A percentile compares a stretch with the other conserved stretches of the same genome.
Conservation (phyloP, 2,113 vertebrate species). For the Pagrus major region DNA sequence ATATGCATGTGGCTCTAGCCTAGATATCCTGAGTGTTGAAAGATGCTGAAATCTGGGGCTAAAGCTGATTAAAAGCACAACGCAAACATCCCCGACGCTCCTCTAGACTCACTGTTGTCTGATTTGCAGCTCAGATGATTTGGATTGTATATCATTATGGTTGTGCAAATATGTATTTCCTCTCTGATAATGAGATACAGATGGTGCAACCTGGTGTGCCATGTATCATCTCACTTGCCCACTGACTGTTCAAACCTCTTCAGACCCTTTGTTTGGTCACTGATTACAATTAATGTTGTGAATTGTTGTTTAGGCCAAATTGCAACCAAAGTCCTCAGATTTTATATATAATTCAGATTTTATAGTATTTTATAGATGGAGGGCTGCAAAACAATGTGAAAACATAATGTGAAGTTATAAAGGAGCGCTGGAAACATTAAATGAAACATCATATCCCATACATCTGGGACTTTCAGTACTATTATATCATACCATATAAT, state of each 20-base stretch:
- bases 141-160: conserved; percentile 43
- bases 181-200: conserved; percentile 39
- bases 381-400: not conserved
- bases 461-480: conserved; percentile 10
- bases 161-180: conserved; percentile 43
- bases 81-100: conserved; percentile 3
- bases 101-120: conserved; percentile 20
- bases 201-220: conserved; percentile 29
- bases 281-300: conserved; percentile 16
- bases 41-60: conserved; percentile 55
- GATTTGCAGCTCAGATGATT: conserved; percentile 38
- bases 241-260: conserved; percentile 10
- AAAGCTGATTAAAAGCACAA: conserved; percentile 61
- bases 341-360: not conserved
- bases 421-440: not conserved
- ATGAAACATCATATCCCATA: conserved; percentile 15
- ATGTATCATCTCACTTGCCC: conserved; percentile 28
- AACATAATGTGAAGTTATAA: not conserved
- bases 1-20: conserved; percentile 59
- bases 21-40: conserved; percentile 48
- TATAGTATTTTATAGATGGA: not conserved
- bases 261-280: conserved; percentile 5
- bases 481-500: conserved; percentile 44
- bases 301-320: not conserved
- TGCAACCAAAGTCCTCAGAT: not conserved